Conservation (phyloP, 2,113 vertebrate species). For the Thunnus thynnus region DNA sequence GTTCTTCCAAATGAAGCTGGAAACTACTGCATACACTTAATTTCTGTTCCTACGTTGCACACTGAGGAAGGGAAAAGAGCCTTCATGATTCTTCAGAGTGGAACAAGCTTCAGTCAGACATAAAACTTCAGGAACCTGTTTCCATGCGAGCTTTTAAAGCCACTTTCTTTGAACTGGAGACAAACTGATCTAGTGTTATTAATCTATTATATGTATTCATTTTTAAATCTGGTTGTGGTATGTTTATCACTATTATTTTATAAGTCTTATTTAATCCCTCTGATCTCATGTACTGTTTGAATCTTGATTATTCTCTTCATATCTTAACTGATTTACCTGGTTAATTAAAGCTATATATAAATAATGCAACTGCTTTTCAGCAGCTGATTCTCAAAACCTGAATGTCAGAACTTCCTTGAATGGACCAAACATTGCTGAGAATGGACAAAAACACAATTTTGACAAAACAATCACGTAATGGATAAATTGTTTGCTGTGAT, state of each 20-base stretch:
- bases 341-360: not conserved
- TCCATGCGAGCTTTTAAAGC: not conserved
- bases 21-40: not conserved
- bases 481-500: not conserved
- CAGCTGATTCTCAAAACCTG: not conserved
- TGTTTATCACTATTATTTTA: too few species aligned
- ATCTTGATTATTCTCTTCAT: not conserved
- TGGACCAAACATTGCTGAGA: too few species aligned
- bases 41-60: not conserved
- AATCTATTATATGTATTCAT: not conserved
- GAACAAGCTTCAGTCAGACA: too few species aligned
- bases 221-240: not conserved
- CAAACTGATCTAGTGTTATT: not conserved
- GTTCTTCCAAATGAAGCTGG: not conserved
- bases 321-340: too few species aligned
- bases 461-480: not conserved
- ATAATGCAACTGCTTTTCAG: not conserved
- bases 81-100: too few species aligned
- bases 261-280: not conserved
- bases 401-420: not conserved
- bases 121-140: not conserved
- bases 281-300: not conserved
- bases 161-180: not conserved
- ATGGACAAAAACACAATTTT: not conserved
- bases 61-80: not conserved